Conservation (phyloP, 2,113 vertebrate genomes). For the Bolborhynchus lineola region DNA sequence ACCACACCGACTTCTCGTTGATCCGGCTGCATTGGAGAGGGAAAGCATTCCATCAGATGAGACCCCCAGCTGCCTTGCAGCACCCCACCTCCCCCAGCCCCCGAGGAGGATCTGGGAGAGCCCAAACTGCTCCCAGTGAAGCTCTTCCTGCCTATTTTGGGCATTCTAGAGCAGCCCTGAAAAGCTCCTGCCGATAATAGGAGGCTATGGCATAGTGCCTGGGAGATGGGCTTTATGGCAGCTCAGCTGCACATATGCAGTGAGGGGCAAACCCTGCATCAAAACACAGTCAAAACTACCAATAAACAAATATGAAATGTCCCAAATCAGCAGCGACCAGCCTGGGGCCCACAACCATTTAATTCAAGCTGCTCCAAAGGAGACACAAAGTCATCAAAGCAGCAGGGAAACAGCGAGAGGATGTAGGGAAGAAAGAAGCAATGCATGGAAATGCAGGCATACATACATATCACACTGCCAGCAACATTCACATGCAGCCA, state of each 20-base stretch:
- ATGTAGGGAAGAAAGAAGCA: accelerated
- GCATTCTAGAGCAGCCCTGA: not conserved
- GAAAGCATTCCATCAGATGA: accelerated
- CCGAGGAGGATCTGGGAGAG: not conserved
- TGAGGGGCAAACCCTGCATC: not conserved
- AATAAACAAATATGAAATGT: not conserved
- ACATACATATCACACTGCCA: not conserved
- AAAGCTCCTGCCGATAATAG: not conserved
- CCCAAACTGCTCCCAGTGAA: not conserved
- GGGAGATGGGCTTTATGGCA: not conserved
- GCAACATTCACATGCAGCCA: not conserved
- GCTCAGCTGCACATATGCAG: not conserved
- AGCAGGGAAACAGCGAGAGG: not conserved
- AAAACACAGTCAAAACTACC: not conserved
- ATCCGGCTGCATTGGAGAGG: conserved; percentile 75
- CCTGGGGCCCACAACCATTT: not conserved
- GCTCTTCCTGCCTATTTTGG: not conserved
- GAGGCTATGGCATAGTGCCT: not conserved
- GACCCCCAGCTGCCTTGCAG: not conserved
- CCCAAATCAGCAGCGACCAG: not conserved
- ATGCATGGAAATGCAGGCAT: accelerated
- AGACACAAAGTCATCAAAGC: not conserved
- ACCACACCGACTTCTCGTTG: conserved; percentile 94
- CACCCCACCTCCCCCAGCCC: not conserved
- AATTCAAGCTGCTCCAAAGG: not conserved